These are phyloP conservation scores for Lindbergichthys nudifrons DNA, from an alignment of 2,797 vertebrate species.

Conservation along the genomic window DNA sequence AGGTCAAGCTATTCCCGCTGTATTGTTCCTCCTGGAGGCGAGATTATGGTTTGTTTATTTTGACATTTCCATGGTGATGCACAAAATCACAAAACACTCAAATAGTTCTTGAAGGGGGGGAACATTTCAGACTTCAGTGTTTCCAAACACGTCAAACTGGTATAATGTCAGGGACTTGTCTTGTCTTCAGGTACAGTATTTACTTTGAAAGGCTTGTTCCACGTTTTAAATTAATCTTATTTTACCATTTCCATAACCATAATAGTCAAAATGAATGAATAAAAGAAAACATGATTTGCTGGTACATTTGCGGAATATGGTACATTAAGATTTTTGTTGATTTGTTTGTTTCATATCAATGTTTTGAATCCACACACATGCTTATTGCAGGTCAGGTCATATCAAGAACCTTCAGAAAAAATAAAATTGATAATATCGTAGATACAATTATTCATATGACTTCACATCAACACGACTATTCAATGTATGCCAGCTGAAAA, in stretches of 20 bases:
- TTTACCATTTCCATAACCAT: slow-evolving; percentile 13
- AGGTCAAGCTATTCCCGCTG: slow-evolving; percentile 38
- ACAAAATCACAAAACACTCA: slow-evolving; percentile 39
- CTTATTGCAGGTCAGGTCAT: slow-evolving; percentile 27
- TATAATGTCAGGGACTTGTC: slow-evolving; percentile 49
- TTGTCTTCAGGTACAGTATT: slow-evolving; percentile 27
- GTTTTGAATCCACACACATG: slow-evolving; percentile 28
- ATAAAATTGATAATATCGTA: slow-evolving; percentile 31
- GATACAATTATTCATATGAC: slow-evolving; percentile 33
- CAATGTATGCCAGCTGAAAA: neutral
- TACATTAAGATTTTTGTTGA: slow-evolving; percentile 22
- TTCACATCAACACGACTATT: neutral
- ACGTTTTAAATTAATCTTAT: slow-evolving; percentile 3
- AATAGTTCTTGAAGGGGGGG: slow-evolving; percentile 8
- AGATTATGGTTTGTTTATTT: slow-evolving; percentile 58
- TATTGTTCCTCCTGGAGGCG: slow-evolving; percentile 30
- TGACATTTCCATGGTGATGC: slow-evolving; percentile 55
- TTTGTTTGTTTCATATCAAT: slow-evolving; percentile 18
- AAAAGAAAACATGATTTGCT: slow-evolving; percentile 13
- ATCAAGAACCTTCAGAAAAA: slow-evolving; percentile 9
- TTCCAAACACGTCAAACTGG: slow-evolving; percentile 39
- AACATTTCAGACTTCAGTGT: slow-evolving; percentile 44
- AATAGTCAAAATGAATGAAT: slow-evolving; percentile 10
- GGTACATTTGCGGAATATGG: neutral
- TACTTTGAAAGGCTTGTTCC: neutral